A percentile compares a stretch with the other conserved stretches of the same genome.
Conservation (phyloP, 2,888 invertebrate genomes). For the Spodoptera exigua region DNA sequence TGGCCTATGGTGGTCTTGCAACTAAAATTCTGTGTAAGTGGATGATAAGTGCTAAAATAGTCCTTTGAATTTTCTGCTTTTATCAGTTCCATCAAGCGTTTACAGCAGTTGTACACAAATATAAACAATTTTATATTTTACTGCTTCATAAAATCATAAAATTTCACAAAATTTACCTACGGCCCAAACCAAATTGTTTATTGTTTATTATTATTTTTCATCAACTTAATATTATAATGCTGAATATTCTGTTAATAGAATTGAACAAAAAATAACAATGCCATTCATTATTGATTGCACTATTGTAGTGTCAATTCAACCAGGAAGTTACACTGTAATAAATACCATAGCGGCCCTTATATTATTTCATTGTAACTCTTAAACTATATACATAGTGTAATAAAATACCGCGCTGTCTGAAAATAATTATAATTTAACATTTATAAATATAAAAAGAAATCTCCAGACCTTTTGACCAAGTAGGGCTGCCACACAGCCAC, state of each 20-base stretch:
- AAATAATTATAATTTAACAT: conserved; percentile 23
- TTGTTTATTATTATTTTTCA: no score
- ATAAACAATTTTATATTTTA: no score
- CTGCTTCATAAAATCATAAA: no score
- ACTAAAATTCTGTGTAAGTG: conserved; percentile 8
- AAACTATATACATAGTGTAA: background rate
- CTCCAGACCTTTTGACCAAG: conserved; percentile 24
- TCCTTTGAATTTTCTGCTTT: background rate
- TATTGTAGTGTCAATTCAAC: no score
- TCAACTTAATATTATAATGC: no score
- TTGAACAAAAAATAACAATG: no score
- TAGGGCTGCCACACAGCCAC: conserved; percentile 20
- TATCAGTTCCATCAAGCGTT: no score
- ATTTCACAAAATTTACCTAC: no score
- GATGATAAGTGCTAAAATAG: conserved; percentile 13
- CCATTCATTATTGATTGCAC: no score
- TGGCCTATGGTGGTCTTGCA: background rate
- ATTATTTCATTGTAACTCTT: background rate
- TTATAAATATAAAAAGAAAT: conserved; percentile 33
- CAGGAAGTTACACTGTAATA: background rate
- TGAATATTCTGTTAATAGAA: no score
- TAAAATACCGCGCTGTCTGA: conserved; percentile 20
- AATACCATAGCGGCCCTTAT: background rate
- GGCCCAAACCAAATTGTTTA: no score
- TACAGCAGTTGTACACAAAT: no score